A percentile compares a stretch with the other conserved stretches of the same genome.
phyloP scores from a whole-genome alignment of 2,888 invertebrate genomes.

The Drosophila atripex region DNA sequence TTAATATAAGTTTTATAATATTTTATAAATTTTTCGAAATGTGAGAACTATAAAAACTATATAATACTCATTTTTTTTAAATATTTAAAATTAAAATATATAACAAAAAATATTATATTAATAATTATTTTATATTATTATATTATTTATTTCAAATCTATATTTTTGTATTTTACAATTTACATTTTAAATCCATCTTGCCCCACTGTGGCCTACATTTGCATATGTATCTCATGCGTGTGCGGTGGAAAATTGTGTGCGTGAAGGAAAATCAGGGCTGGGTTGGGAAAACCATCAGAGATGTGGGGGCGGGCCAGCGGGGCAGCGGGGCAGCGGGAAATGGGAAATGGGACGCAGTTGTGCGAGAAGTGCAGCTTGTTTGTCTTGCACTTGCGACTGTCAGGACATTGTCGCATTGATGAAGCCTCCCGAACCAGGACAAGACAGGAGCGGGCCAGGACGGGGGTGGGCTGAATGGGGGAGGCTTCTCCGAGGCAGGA shows the following conservation, averaged over 20 bases:
- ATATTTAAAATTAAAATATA: no score
- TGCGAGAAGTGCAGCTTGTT: constrained; percentile 50
- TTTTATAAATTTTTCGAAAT: no score
- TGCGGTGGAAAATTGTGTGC: background rate
- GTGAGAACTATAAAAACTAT: no score
- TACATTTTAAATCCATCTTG: background rate
- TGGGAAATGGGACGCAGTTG: constrained; percentile 28
- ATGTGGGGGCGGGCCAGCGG: background rate
- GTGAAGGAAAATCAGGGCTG: background rate
- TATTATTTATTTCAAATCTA: no score
- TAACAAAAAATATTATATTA: no score
- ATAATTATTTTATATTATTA: no score
- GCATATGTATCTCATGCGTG: constrained; percentile 30
- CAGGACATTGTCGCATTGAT: constrained; percentile 55
- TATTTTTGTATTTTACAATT: no score
- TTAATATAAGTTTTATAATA: no score
- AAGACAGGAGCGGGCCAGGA: background rate
- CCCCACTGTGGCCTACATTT: constrained; percentile 20
- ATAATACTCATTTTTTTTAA: no score
- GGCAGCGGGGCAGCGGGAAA: background rate
- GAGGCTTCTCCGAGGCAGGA: background rate
- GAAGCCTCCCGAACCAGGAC: constrained; percentile 21
- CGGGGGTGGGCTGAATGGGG: background rate
- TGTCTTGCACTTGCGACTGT: constrained; percentile 57
- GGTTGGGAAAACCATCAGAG: background rate